Evolutionary conservation across 1,140 invertebrate species (phyloP).

Genomic region (Neoseiulus cucumeris): DNA sequence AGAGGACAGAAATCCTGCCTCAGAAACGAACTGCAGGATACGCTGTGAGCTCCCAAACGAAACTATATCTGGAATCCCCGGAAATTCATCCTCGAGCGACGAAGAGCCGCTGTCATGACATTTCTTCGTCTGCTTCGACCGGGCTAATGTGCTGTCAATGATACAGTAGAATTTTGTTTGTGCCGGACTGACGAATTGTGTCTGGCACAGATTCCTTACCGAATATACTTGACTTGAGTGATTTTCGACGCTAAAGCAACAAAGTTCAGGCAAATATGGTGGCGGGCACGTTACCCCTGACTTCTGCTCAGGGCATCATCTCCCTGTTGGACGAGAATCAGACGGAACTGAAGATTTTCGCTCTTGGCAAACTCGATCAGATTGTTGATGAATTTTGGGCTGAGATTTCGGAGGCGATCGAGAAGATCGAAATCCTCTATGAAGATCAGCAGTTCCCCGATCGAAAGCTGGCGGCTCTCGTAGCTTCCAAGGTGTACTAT

Average conservation of each 20-base stretch:
- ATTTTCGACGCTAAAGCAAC: neutral
- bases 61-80: too few species aligned
- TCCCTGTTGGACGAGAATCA: slow-evolving; percentile 83
- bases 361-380: slow-evolving; percentile 63
- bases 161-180: slow-evolving; percentile 10
- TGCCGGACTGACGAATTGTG: neutral
- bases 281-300: slow-evolving; percentile 15
- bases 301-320: slow-evolving; percentile 60
- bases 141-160: slow-evolving; percentile 1
- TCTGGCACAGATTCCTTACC: too few species aligned
- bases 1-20: too few species aligned
- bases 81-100: too few species aligned
- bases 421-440: slow-evolving; percentile 90
- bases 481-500: slow-evolving; percentile 96
- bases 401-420: slow-evolving; percentile 90
- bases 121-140: neutral
- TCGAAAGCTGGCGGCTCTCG: slow-evolving; percentile 75
- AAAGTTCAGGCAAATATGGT: neutral
- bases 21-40: too few species aligned
- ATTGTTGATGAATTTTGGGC: slow-evolving; percentile 97
- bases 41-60: too few species aligned
- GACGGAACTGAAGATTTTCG: slow-evolving; percentile 78
- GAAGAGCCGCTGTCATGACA: too few species aligned
- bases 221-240: too few species aligned
- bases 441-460: slow-evolving; percentile 70